Evolutionary conservation across 2,888 invertebrate genomes (phyloP).

Genomic region (Dinocampus coccinellae): DNA sequence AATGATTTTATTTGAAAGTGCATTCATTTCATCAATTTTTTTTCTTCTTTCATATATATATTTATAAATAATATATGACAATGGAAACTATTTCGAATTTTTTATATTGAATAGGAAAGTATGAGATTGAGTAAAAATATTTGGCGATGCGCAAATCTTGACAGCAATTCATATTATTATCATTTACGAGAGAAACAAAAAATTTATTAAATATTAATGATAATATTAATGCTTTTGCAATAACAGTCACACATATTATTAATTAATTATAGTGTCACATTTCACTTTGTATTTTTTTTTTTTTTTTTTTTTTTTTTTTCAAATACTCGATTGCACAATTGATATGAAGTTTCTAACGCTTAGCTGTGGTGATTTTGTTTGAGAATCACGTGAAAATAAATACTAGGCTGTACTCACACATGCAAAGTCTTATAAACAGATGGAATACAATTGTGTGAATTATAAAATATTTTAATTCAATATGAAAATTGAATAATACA

Average conservation of each 20-base stretch:
- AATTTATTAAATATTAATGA: not conserved
- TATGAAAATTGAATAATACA: slow-evolving; percentile 24
- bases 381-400: slow-evolving; percentile 63
- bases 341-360: slow-evolving; percentile 63
- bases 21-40: slow-evolving; percentile 6
- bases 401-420: slow-evolving; percentile 62
- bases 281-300: no score
- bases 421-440: slow-evolving; percentile 61
- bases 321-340: slow-evolving; percentile 63
- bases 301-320: slow-evolving; percentile 33
- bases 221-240: slow-evolving; percentile 30
- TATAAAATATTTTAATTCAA: slow-evolving; percentile 45
- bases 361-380: slow-evolving; percentile 50
- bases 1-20: slow-evolving; percentile 5
- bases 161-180: not conserved
- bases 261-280: not conserved
- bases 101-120: not conserved
- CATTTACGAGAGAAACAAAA: not conserved
- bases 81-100: not conserved
- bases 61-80: not conserved
- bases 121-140: slow-evolving; percentile 16
- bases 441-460: slow-evolving; percentile 52
- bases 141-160: slow-evolving; percentile 22
- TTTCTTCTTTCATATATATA: slow-evolving; percentile 2
- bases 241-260: not conserved